Percentiles rank a stretch among this genome's conserved stretches.
These are phyloP conservation scores for Sesia bembeciformis DNA, from an alignment of 2,888 invertebrate genomes.

Conservation along the genomic window DNA sequence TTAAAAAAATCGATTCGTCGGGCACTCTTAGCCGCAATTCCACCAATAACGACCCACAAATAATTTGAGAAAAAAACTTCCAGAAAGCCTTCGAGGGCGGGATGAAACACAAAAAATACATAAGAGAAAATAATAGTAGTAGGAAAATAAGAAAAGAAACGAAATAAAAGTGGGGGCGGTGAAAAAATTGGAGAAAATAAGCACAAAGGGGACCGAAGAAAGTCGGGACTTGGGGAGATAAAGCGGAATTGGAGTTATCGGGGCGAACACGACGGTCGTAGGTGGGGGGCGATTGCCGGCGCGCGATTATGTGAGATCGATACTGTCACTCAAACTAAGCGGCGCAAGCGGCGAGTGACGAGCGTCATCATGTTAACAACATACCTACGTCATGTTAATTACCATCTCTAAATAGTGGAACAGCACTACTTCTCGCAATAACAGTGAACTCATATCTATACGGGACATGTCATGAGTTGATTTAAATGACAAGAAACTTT, in stretches of 20 bases:
- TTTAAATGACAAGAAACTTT: no score
- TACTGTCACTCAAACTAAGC: constrained; percentile 57
- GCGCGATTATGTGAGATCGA: constrained; percentile 64
- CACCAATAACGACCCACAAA: constrained; percentile 64
- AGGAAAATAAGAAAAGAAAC: constrained; percentile 59
- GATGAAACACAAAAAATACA: constrained; percentile 68
- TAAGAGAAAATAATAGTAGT: constrained; percentile 69
- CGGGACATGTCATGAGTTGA: no score
- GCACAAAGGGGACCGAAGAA: constrained; percentile 68
- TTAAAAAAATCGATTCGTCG: constrained; percentile 57
- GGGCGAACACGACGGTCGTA: constrained; percentile 54
- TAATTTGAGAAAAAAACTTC: constrained; percentile 58
- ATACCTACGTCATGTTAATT: no score
- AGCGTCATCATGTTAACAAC: neutral
- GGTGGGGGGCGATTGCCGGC: constrained; percentile 55
- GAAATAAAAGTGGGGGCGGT: constrained; percentile 62
- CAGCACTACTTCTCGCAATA: no score
- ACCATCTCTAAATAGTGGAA: no score
- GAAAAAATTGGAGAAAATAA: constrained; percentile 68
- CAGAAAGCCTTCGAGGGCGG: constrained; percentile 33
- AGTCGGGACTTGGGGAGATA: constrained; percentile 63
- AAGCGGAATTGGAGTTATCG: constrained; percentile 73
- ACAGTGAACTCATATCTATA: no score
- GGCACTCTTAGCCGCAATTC: constrained; percentile 58
- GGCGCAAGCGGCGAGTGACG: constrained; percentile 9